Evolutionary conservation across 2,888 invertebrate genomes (phyloP), one percentile per base, ranked within the genome.

Genomic region (Quadroppia sp.): DNA sequence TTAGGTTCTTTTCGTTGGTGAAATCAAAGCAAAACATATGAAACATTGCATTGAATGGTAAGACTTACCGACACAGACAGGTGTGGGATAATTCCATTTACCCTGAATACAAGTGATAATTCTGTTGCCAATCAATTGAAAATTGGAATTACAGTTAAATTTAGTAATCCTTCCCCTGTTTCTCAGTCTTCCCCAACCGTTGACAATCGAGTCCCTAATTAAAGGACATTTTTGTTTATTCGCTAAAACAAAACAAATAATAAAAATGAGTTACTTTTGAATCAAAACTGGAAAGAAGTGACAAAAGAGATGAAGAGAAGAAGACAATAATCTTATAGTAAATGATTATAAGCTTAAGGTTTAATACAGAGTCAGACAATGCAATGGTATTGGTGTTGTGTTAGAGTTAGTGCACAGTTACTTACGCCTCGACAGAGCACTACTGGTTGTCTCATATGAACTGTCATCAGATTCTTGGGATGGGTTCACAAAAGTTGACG

Each of bases 21-120:
- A 28, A 30, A 59, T 45, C 45, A 45, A 53, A 13, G 1, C 6
- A 69, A 25, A 32, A 40, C 13, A 32, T 23, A 25, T 30, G n/a
- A 15, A 69, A 71, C 17, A 13, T 71, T n/a, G 56, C 28, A 23
- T 11, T 48, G 30, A 28, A 1, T 15, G n/a, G 4, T 17, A 53
- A 15, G 30, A n/a, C 90, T 88, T 83, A 91, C 91, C 86, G 79
- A 90, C 87, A 82, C 91, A 92, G 59, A 88, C 85, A 0, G 91
- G 90, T 1, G 83, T 79, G 0, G 85, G 85, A 2, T 85, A 85
- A 76, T 89, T 89, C 92, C 92, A 93, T n/a, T 83, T 80, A 0
- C 90, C 89, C 45, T 86, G 82, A 32, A 85, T 82, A 80, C 92
- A 92, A 23, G 87, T 88, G 23, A 88, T 86, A 78, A 88, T 89